Percentiles rank a stretch among this genome's conserved stretches.
phyloP scores from a whole-genome alignment of 2,113 vertebrate genomes.

The Pteropus alecto region DNA sequence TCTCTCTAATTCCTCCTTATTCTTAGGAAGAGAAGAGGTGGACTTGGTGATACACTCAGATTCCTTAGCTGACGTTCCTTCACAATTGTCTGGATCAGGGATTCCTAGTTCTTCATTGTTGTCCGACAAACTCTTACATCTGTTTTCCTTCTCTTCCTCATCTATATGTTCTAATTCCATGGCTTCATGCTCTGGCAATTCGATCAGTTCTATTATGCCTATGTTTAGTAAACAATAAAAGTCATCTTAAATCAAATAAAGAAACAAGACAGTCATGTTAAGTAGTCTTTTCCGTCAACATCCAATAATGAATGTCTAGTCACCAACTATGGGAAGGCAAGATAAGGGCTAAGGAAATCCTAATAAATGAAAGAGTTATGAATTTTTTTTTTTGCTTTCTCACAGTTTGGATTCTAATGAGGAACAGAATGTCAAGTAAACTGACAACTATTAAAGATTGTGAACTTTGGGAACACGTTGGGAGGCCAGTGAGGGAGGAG shows the following conservation, averaged over 20 bases:
- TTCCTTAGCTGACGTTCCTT: constrained; percentile 32
- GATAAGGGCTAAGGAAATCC: neutral
- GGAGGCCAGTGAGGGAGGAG: neutral
- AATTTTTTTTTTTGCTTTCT: neutral
- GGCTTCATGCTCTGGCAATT: constrained; percentile 73
- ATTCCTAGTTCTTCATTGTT: neutral
- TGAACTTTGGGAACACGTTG: neutral
- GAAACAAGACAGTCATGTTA: neutral
- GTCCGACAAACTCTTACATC: neutral
- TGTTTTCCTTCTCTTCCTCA: constrained; percentile 70
- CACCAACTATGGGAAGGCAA: neutral
- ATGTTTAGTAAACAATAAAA: constrained; percentile 56
- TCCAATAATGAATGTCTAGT: neutral
- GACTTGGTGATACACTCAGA: constrained; percentile 27
- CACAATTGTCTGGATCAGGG: neutral
- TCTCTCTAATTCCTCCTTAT: constrained; percentile 87
- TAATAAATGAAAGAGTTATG: neutral
- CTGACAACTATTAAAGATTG: neutral
- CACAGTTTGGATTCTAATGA: neutral
- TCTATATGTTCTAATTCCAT: constrained; percentile 84
- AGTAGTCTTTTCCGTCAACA: neutral
- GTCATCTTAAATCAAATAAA: neutral
- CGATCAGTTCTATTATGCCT: constrained; percentile 67
- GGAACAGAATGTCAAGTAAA: neutral
- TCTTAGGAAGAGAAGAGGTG: constrained; percentile 87